These are phyloP conservation scores for Drosophila prosaltans DNA, from an alignment of 1,140 invertebrate genomes.

Conservation along the genomic window DNA sequence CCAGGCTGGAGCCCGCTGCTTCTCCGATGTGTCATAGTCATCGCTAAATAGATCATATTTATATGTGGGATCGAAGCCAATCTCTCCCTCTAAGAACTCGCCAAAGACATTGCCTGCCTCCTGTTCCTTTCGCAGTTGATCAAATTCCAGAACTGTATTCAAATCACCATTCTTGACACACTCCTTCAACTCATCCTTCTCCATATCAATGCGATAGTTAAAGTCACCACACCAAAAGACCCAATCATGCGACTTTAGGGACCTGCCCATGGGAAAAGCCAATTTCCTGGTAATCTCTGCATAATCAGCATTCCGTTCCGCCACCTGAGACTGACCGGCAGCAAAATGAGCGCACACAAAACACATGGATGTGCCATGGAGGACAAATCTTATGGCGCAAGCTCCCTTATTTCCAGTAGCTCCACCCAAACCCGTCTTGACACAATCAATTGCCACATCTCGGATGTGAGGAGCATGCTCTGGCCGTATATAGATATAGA, in stretches of 20 bases:
- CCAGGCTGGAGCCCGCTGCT: constrained; percentile 98
- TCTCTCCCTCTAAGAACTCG: constrained; percentile 96
- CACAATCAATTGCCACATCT: constrained; percentile 96
- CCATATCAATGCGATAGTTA: constrained; percentile 98
- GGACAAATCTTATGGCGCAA: constrained; percentile 95
- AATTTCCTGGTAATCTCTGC: constrained; percentile 97
- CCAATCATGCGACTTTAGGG: constrained; percentile 97
- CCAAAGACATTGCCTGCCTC: constrained; percentile 94
- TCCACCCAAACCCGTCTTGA: constrained; percentile 98
- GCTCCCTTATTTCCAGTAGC: constrained; percentile 98
- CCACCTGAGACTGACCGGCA: constrained; percentile 96
- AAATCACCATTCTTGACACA: constrained; percentile 91
- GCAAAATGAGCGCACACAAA: constrained; percentile 99
- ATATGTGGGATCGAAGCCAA: constrained; percentile 98
- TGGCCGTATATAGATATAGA: constrained; percentile 96
- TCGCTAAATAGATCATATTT: constrained; percentile 99
- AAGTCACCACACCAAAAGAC: constrained; percentile 99
- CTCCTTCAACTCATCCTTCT: constrained; percentile 96
- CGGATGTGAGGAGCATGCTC: constrained; percentile 93
- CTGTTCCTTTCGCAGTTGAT: constrained; percentile 95
- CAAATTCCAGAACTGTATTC: constrained; percentile 90
- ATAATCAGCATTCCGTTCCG: constrained; percentile 98
- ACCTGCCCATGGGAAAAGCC: constrained; percentile 96
- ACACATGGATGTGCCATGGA: constrained; percentile 96
- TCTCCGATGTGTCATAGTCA: constrained; percentile 99